Conservation (phyloP, 2,113 vertebrate genomes). For the Gavialis gangeticus region DNA sequence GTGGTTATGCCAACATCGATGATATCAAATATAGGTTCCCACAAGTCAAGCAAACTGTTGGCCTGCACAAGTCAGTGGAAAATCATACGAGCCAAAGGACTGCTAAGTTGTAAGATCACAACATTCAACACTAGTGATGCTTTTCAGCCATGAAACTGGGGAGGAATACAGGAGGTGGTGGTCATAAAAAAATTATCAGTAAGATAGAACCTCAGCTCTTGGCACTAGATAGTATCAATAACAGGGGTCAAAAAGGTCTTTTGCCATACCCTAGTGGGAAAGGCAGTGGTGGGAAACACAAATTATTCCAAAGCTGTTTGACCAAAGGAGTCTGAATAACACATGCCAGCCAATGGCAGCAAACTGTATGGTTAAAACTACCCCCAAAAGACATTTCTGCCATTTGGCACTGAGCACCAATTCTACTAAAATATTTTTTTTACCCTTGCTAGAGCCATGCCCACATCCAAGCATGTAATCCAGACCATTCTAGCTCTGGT, state of each 20-base stretch:
- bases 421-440: not conserved
- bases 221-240: slow-evolving; percentile 10
- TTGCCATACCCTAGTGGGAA: not conserved
- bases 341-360: not conserved
- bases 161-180: not conserved
- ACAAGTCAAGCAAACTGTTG: not conserved
- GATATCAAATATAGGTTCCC: not conserved
- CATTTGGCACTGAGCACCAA: not conserved
- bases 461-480: not conserved
- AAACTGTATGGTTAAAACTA: not conserved
- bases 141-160: not conserved
- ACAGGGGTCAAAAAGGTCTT: not conserved
- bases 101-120: not conserved
- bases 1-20: not conserved
- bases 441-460: not conserved
- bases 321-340: not conserved
- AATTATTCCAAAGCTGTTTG: not conserved
- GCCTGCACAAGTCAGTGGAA: not conserved
- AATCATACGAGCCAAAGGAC: not conserved
- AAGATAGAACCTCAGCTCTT: slow-evolving; percentile 13
- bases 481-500: not conserved
- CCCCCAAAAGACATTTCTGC: not conserved
- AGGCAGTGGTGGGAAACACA: slow-evolving; percentile 29
- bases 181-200: not conserved
- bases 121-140: not conserved